Evolutionary conservation across 2,113 vertebrate genomes (phyloP).

Genomic region (Amphiprion percula): DNA sequence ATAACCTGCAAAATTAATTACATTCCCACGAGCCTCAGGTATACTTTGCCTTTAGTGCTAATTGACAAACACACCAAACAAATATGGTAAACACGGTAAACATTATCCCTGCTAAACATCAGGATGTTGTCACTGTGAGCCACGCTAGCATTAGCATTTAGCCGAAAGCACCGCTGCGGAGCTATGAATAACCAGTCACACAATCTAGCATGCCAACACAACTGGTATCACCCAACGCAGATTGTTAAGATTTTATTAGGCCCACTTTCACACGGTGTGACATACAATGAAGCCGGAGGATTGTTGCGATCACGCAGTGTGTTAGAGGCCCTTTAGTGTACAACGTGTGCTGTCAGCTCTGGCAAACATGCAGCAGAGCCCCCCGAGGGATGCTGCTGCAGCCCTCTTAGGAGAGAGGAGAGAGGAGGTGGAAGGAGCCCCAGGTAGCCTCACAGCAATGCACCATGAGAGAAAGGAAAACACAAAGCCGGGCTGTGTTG

Average conservation of each 20-base stretch:
- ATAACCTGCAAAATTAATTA: neutral
- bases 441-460: slow-evolving; percentile 77
- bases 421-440: slow-evolving; percentile 61
- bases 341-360: slow-evolving; percentile 28
- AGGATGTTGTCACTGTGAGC: neutral
- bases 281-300: slow-evolving; percentile 10
- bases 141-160: neutral
- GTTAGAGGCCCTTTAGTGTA: slow-evolving; percentile 8
- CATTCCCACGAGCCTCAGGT: neutral
- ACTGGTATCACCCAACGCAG: slow-evolving; percentile 12
- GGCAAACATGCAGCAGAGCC: slow-evolving; percentile 51
- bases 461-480: slow-evolving; percentile 68
- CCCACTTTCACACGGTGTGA: slow-evolving; percentile 16
- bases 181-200: neutral
- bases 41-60: neutral
- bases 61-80: neutral
- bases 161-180: neutral
- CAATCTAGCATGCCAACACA: neutral
- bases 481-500: slow-evolving; percentile 56
- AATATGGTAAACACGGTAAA: neutral
- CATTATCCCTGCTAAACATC: neutral
- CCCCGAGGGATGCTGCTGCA: slow-evolving; percentile 57
- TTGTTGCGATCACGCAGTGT: slow-evolving; percentile 3
- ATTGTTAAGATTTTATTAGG: slow-evolving; percentile 12
- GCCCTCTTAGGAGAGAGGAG: slow-evolving; percentile 43